Evolutionary conservation across 2,888 invertebrate genomes (phyloP).

Genomic region (Leistus spinibarbis): DNA sequence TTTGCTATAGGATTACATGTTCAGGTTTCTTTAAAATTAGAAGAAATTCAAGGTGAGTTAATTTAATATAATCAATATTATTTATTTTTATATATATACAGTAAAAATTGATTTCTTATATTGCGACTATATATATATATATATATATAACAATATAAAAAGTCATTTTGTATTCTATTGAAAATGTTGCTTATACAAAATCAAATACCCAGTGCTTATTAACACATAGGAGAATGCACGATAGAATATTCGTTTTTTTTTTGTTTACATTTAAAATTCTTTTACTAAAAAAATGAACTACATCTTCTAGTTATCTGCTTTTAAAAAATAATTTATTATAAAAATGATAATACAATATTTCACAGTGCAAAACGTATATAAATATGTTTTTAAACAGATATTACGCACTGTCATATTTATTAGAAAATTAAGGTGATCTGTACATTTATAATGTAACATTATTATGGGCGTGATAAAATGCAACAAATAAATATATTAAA

Average conservation of each 20-base stretch:
- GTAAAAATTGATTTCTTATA: conserved; percentile 4
- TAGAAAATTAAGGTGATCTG: conserved; percentile 39
- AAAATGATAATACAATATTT: conserved; percentile 22
- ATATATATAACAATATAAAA: conserved; percentile 1
- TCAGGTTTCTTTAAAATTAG: background rate
- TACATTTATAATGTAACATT: conserved; percentile 40
- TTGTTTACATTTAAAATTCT: conserved; percentile 28
- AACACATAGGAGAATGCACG: conserved; percentile 24
- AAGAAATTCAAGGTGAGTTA: conserved; percentile 3
- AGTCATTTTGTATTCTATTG: conserved; percentile 9
- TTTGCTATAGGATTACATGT: background rate
- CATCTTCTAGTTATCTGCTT: conserved; percentile 28
- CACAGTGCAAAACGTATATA: conserved; percentile 32
- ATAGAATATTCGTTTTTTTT: conserved; percentile 2
- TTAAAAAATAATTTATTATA: conserved; percentile 31
- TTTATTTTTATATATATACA: background rate
- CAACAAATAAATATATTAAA: conserved; percentile 33
- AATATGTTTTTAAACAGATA: conserved; percentile 37
- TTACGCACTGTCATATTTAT: conserved; percentile 37
- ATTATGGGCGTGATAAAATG: conserved; percentile 39
- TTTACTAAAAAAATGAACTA: conserved; percentile 25
- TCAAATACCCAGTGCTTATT: conserved; percentile 2
- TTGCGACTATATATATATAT: background rate
- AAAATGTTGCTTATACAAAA: background rate
- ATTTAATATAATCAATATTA: background rate